Conservation (phyloP, 1,140 invertebrate species). For the Ephestia elutella region DNA sequence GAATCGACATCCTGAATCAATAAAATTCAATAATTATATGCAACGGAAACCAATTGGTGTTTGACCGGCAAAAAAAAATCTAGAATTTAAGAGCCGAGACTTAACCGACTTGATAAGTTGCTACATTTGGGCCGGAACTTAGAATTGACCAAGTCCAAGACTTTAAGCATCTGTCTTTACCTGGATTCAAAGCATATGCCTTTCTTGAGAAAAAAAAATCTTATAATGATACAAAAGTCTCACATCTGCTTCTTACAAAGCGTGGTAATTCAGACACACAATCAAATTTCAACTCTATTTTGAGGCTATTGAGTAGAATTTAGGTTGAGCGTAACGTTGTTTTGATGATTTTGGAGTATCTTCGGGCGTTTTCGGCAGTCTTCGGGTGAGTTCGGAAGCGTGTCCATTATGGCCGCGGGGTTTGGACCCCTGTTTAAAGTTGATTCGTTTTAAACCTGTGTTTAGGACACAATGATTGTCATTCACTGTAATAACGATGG, state of each 20-base stretch:
- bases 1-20: neutral
- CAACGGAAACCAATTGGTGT: neutral
- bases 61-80: neutral
- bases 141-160: conserved; percentile 39
- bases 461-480: conserved; percentile 29
- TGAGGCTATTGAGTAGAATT: conserved; percentile 9
- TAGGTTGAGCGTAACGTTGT: neutral
- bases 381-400: conserved; percentile 42
- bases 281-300: conserved; percentile 15
- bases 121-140: conserved; percentile 21
- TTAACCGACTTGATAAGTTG: neutral
- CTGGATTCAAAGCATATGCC: conserved; percentile 52
- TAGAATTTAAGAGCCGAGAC: neutral
- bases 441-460: conserved; percentile 38
- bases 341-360: conserved; percentile 23
- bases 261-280: conserved; percentile 11
- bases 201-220: conserved; percentile 59
- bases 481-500: conserved; percentile 23
- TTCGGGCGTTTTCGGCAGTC: conserved; percentile 26
- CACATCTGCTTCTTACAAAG: conserved; percentile 47
- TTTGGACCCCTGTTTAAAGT: conserved; percentile 29
- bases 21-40: neutral
- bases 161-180: conserved; percentile 47
- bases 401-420: conserved; percentile 33
- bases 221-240: conserved; percentile 63